These are phyloP conservation scores for Halichoerus grypus DNA, from an alignment of 2,113 vertebrate genomes.

Conservation along the genomic window DNA sequence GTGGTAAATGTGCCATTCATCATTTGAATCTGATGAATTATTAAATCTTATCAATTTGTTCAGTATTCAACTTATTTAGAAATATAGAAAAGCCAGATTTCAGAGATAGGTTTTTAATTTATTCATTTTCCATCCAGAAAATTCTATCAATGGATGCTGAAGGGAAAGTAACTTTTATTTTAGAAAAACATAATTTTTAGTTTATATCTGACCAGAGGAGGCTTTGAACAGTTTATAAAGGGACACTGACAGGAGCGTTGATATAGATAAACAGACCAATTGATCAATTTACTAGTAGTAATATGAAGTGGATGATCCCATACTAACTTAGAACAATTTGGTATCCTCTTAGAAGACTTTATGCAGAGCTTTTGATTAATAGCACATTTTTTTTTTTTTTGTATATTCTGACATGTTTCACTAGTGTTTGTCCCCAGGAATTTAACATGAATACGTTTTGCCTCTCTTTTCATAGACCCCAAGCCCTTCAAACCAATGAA, in stretches of 20 bases:
- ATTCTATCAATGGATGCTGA: background rate
- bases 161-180: background rate
- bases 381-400: background rate
- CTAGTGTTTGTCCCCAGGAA: background rate
- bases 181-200: background rate
- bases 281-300: background rate
- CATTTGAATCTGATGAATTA: background rate
- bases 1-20: background rate
- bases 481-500: background rate
- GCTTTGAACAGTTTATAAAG: background rate
- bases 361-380: background rate
- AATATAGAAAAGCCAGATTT: background rate
- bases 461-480: background rate
- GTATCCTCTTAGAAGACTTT: background rate
- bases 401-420: background rate
- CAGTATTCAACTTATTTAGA: background rate
- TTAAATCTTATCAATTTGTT: conserved; percentile 27
- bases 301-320: background rate
- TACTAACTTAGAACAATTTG: background rate
- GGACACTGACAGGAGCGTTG: background rate
- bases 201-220: conserved; percentile 19
- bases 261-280: background rate
- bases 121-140: conserved; percentile 17
- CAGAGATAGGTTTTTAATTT: background rate
- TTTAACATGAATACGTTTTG: background rate